Evolutionary conservation across 2,797 vertebrate genomes (phyloP), one percentile per base, ranked within the genome.

Genomic region (Agapornis canus): DNA sequence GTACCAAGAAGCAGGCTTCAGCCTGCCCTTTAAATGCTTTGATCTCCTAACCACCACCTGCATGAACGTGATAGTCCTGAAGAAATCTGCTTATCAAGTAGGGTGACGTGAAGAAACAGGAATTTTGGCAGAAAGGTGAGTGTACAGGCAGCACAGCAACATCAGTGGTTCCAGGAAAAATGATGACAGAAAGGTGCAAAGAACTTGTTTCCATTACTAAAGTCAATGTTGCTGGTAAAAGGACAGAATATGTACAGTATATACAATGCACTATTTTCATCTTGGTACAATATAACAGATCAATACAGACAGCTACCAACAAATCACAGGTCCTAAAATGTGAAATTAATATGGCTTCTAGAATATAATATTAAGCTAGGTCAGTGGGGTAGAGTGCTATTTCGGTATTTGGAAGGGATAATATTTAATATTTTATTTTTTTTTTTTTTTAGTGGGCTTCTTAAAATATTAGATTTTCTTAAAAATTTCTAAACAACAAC

Each of bases 21-120:
- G 66, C 81, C 31, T 90, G 83, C 65, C 29, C 32, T 90, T 86
- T 73, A 92, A 71, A 86, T 9, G 13, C 13, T 89, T 93, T 96
- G 29, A 42, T 69, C 49, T 89, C 45, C 35, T 29, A 84, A 49
- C 26, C 32, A 86, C 16, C 39, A 94, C 39, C 63, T 72, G 65
- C 71, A 51, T 43, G 31, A 89, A 94, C 48, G 59, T 10, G 3
- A 54, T 84, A 81, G 56, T 82, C 56, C 60, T 84, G 63, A 72
- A 91, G 54, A 86, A 93, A 94, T 90, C 54, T 79, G 23, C 40
- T 88, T 69, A 88, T 61, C 52, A 52, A 22, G 40, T n/a, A 13
- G 19, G 17, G 7, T 79, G 40, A 90, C 57, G 57, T 27, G 9
- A 90, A 35, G 54, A 86, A 93, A 86, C 19, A 35, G 70, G 40